These are phyloP conservation scores for Agrochola lychnidis DNA, from an alignment of 2,888 invertebrate genomes.

Conservation along the genomic window DNA sequence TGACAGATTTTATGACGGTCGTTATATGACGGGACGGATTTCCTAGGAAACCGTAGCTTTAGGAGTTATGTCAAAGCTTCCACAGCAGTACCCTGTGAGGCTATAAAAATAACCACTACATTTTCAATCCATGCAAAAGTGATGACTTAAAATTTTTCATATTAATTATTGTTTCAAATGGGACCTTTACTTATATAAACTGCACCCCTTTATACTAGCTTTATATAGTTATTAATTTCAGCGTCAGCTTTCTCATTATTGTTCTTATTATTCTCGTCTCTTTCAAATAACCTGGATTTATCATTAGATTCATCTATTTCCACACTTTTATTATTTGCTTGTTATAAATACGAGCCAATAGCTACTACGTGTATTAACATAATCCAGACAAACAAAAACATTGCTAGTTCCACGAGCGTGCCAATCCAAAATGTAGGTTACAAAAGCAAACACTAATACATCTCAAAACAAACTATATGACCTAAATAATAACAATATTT, in stretches of 20 bases:
- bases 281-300: not conserved
- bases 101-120: too few relatives aligned
- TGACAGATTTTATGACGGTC: too few relatives aligned
- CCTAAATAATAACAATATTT: conserved; percentile 46
- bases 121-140: not conserved
- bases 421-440: conserved; percentile 51
- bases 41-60: too few relatives aligned
- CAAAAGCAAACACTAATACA: conserved; percentile 38
- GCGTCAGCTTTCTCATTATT: not conserved
- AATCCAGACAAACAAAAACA: conserved; percentile 21
- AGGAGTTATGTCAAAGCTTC: not conserved
- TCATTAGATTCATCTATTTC: not conserved
- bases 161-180: not conserved
- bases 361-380: not conserved
- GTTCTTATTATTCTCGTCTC: not conserved
- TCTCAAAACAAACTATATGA: conserved; percentile 34
- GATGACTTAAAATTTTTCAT: too few relatives aligned
- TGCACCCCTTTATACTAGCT: not conserved
- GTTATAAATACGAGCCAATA: not conserved
- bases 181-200: not conserved
- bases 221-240: not conserved
- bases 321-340: not conserved
- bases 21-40: too few relatives aligned
- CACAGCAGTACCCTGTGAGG: not conserved
- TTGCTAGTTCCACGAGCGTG: conserved; percentile 26